These are phyloP conservation scores for Dipodomys stephensi DNA, from an alignment of 2,113 vertebrate genomes.

Conservation along the genomic window DNA sequence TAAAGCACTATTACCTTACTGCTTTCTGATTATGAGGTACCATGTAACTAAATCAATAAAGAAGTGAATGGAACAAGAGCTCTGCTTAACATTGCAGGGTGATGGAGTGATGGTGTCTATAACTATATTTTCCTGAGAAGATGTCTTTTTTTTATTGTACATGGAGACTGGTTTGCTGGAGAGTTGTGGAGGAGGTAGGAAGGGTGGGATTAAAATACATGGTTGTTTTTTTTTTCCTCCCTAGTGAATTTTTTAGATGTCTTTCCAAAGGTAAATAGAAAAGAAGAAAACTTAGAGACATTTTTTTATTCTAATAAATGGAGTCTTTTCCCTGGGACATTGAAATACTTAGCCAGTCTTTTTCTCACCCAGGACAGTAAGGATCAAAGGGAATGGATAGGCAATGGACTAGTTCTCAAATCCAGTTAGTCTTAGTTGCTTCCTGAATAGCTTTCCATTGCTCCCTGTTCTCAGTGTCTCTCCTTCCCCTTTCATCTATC, in stretches of 20 bases:
- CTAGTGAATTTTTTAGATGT: conserved; percentile 11
- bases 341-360: neutral
- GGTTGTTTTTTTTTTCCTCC: neutral
- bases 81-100: conserved; percentile 41
- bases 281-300: neutral
- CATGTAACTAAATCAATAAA: conserved; percentile 54
- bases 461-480: neutral
- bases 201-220: neutral
- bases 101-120: conserved; percentile 56
- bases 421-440: neutral
- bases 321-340: neutral
- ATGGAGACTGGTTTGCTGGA: neutral
- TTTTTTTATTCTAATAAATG: conserved; percentile 26
- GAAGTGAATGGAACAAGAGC: conserved; percentile 32
- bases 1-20: neutral
- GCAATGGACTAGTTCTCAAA: neutral
- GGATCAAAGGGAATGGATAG: neutral
- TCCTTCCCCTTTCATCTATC: neutral
- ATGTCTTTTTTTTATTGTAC: conserved; percentile 46
- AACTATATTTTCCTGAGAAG: conserved; percentile 46
- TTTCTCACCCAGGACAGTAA: neutral
- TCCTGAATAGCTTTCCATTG: neutral
- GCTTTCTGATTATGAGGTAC: conserved; percentile 58
- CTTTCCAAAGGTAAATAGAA: conserved; percentile 36
- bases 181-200: too few relatives aligned